A percentile compares a stretch with the other conserved stretches of the same genome.
These are phyloP conservation scores for Cheilosia urbana DNA, from an alignment of 2,888 invertebrate genomes.

Conservation along the genomic window DNA sequence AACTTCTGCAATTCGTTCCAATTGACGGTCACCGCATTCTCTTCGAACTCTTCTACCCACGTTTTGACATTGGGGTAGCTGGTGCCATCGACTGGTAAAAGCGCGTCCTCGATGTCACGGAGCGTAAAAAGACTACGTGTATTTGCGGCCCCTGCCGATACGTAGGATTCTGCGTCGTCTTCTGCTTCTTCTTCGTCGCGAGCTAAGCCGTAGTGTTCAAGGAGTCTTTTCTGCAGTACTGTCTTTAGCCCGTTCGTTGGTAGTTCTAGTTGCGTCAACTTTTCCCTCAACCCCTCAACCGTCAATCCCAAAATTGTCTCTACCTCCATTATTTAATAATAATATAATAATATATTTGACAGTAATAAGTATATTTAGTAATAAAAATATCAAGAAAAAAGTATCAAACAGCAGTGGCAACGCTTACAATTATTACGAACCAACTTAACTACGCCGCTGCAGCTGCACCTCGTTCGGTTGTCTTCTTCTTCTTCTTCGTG, in stretches of 20 bases:
- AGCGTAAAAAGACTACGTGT: constrained; percentile 46
- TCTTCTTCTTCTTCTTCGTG: no score
- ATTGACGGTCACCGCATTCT: constrained; percentile 11
- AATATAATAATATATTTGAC: no score
- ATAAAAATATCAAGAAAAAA: neutral
- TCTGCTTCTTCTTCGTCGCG: constrained; percentile 3
- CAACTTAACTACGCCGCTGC: neutral
- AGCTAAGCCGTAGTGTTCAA: neutral
- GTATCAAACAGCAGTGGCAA: neutral
- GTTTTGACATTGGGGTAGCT: constrained; percentile 34
- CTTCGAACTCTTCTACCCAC: constrained; percentile 67
- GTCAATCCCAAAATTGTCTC: constrained; percentile 2
- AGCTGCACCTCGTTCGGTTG: no score
- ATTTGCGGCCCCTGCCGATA: neutral
- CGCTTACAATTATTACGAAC: neutral
- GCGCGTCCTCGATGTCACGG: constrained; percentile 54
- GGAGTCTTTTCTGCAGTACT: neutral
- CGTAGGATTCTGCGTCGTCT: neutral
- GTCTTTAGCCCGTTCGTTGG: constrained; percentile 13
- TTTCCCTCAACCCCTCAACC: constrained; percentile 12
- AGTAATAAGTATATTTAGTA: no score
- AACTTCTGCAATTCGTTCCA: constrained; percentile 64
- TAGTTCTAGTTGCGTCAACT: constrained; percentile 1
- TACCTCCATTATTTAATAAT: constrained; percentile 7
- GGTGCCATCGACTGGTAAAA: constrained; percentile 53